These are phyloP conservation scores for Ianthella basta DNA, from an alignment of 37 sponge, comb jelly and placozoan species.

Conservation along the genomic window DNA sequence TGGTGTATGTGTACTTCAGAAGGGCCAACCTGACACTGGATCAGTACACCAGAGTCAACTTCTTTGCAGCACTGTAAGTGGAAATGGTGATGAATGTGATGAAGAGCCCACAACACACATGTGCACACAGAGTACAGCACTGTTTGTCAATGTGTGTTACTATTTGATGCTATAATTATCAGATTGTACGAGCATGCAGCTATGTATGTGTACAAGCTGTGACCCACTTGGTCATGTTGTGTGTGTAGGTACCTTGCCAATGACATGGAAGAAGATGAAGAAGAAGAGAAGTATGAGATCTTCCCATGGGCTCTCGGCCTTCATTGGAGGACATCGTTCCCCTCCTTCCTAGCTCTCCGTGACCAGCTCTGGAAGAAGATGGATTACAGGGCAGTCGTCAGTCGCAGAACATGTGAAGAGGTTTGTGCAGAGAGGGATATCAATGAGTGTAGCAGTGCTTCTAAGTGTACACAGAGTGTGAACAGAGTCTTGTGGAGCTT, in stretches of 20 bases:
- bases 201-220: no score
- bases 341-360: conserved; percentile 55
- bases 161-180: no score
- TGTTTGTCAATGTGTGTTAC: no score
- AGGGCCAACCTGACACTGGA: conserved; percentile 59
- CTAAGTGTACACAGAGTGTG: no score
- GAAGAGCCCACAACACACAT: no score
- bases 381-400: conserved; percentile 78
- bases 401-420: conserved; percentile 82
- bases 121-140: no score
- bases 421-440: no score
- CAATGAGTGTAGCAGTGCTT: no score
- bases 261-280: conserved; percentile 92
- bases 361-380: conserved; percentile 79
- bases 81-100: no score
- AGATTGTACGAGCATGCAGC: no score
- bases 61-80: conserved; percentile 81
- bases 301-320: conserved; percentile 86
- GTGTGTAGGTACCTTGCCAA: conserved; percentile 69
- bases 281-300: conserved; percentile 85
- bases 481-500: no score
- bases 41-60: conserved; percentile 57
- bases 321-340: conserved; percentile 64
- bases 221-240: no score
- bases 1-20: conserved; percentile 91